Evolutionary conservation across 2,113 vertebrate species (phyloP), one percentile per base, ranked within the genome.

Genomic region (Steatornis caripensis): DNA sequence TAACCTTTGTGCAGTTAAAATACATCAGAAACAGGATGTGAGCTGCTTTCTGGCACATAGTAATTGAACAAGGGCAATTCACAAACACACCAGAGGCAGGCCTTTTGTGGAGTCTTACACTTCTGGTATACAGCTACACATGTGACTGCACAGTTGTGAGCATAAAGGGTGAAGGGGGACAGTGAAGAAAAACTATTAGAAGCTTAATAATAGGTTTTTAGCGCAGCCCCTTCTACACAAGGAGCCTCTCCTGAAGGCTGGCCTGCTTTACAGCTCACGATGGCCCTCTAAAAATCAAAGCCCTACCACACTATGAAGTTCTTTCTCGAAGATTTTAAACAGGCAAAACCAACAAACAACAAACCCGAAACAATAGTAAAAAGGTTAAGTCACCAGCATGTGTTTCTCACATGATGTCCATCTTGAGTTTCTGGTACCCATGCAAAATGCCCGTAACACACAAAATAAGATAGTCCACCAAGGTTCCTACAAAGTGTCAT

Each of bases 11-110:
- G 92, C 78, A 82, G 92, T 61, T 80, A 91, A 90, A 97, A 95
- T 39, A 80, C 82, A 95, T 92, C 75, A 97, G 84, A 91, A 94
- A 84, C 89, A 93, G 94, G 81, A 96, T 90, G 77, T 32, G 55
- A 97, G 90, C 86, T 86, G 77, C 95, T 82, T 96, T 96, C 87
- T 96, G 92, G 90, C 90, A 87, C 57, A 68, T 65, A 92, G 70
- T 91, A 92, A 95, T 84, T 95, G 92, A 93, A 84, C 89, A 96
- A 95, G 96, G 90, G 94, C 95, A 95, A 91, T 85, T 91, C 91
- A 95, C 0, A 1, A 93, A 95, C 19, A 0, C 15, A 71, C 77
- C 92, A 81, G 65, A 96, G 74, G 57, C 91, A 77, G 91, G 91
- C 58, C 94, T 96, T 94, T 95, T 87, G 87, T 92, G 81, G 62